Percentiles rank a stretch among this genome's conserved stretches.
phyloP scores from a whole-genome alignment of 2,888 invertebrate genomes.

The Trissolcus brochymenae region DNA sequence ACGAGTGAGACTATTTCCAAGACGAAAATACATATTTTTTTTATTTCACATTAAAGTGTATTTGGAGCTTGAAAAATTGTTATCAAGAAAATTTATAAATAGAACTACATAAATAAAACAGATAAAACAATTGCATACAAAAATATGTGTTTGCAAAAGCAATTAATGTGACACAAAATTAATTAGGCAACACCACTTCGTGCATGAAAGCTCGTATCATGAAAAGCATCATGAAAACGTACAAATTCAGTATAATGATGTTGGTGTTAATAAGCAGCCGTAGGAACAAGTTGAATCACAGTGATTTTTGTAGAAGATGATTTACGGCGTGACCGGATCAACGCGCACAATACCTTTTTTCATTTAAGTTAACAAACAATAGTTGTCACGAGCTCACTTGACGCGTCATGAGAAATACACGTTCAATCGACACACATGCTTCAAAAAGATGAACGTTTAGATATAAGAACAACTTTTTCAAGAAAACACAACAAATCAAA shows the following conservation, averaged over 20 bases:
- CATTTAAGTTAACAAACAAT: slow-evolving; percentile 2
- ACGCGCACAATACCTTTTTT: slow-evolving; percentile 27
- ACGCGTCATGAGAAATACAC: not conserved
- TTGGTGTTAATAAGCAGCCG: slow-evolving; percentile 36
- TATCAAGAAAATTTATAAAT: too few relatives aligned
- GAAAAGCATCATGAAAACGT: slow-evolving; percentile 16
- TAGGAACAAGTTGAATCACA: slow-evolving; percentile 28
- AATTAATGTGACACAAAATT: too few relatives aligned
- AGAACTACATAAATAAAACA: too few relatives aligned
- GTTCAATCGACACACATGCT: not conserved
- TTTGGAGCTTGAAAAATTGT: not conserved
- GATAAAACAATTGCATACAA: not conserved
- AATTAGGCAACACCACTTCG: not conserved
- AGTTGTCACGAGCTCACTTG: too few relatives aligned
- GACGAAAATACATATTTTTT: not conserved
- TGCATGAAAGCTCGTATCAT: not conserved
- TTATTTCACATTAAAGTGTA: not conserved
- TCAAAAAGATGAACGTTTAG: not conserved
- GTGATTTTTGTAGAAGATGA: slow-evolving; percentile 17
- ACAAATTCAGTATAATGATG: slow-evolving; percentile 33
- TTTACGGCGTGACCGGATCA: slow-evolving; percentile 13
- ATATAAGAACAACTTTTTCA: not conserved
- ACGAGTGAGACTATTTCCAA: too few relatives aligned
- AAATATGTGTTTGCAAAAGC: not conserved
- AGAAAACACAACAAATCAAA: not conserved